Base-by-base conservation (phyloP, 2,888 invertebrate species). In the Cryptocheilus praepositus region DNA sequence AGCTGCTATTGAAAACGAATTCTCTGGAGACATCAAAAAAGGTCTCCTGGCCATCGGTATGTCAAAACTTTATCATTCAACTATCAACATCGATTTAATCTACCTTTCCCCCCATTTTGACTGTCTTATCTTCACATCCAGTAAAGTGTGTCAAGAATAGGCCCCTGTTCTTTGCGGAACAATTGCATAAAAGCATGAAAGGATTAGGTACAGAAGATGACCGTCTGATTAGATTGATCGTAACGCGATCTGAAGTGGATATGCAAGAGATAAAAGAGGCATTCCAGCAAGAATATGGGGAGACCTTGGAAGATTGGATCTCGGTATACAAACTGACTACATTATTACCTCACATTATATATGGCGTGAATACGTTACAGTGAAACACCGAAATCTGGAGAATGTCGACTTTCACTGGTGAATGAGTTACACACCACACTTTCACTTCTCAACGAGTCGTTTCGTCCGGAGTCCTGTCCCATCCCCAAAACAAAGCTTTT, bases 141-240 rank as follows among this genome's bases (percentile, higher is more conserved):
- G 94, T 95, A 65, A 93, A 94, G 88, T 94, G 94, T 73, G 94
- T 95, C 0, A 93, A 93, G 83, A 94, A 96, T 88, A 93, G 94
- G 88, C 91, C 95, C 0, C 91, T 92, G 44, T 98, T 94, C 91
- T 97, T 96, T 89, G 97, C 97, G 0, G 94, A 95, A 85, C 93
- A 94, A 52, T 90, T 98, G 61, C 93, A 96, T 89, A 94, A 95
- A 85, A 93, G 95, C 61, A 96, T 98, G 96, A 95, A 94, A 85
- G 97, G 98, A 3, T 88, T 95, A 74, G 98, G 98, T 69, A 98
- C 97, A 3, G 94, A 96, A 84, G 97, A 98, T 87, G 91, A 92
- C 57, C 94, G 95, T 80, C 91, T 98, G 76, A 96, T 97, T 80
- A 93, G 97, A 83, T 90, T 97, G 65, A 92, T 97, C 81, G 94